Base-by-base conservation (phyloP, 1,140 invertebrate species). In the Batillaria attramentaria region DNA sequence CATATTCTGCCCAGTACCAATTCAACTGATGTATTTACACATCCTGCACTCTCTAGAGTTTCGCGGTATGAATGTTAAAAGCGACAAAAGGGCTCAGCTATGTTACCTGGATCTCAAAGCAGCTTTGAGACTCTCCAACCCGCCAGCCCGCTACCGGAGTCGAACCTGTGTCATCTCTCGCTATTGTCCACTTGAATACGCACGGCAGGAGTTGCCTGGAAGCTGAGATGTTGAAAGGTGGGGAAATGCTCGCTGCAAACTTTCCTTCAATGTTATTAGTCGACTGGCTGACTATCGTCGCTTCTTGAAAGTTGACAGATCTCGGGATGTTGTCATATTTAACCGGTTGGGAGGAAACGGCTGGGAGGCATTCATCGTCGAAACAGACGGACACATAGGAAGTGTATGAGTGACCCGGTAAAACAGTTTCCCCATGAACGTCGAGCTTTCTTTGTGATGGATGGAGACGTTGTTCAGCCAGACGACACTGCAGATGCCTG, bases 361-460 rank as follows among this genome's bases (percentile, higher is more conserved):
- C 13, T 42, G 68, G 68, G 20, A 70, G 41, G 20, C 68, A 70
- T 18, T 24, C 41, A 41, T 41, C 24, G 42, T 70, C 68, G 42
- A 70, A 70, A 28, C 68, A 70, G 18, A 41, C 10, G 20, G 5
- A 24, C 3, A 70, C 39, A 24, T 41, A 3, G 35, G 68, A 35
- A 16, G 68, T 41, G 39, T 70, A 70, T 41, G n/a, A 24, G 37
- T 70, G 68, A 42, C 68, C 68, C 5, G 68, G 57, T 2, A 62
- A 41, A 2, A 39, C 5, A 41, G 5, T 39, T 10, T 41, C 37
- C 18, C 68, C 39, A 16, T 2, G 37, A 2, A 70, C n/a, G 24
- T 42, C 18, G 39, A 3, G 41, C 39, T 39, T 42, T 24, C n/a
- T 41, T 70, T 41, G 18, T 41, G 3, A 1, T 41, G 8, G 68